Evolutionary conservation across 1,140 invertebrate species (phyloP), one percentile per base, ranked within the genome.

Genomic region (Mactra quadrangularis): DNA sequence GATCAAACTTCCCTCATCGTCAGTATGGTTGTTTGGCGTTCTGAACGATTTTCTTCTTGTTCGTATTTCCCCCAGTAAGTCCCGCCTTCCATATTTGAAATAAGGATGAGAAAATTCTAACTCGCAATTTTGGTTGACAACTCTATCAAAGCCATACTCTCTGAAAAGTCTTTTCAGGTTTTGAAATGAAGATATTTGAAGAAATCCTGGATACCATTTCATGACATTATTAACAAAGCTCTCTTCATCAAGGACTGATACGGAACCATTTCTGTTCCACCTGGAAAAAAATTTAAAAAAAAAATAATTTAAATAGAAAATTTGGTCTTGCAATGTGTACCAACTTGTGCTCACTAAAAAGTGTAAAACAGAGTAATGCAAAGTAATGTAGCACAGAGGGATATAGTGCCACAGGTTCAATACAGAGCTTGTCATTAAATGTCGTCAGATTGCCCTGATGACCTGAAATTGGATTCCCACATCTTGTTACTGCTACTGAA

Each of bases 61-160:
- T 74, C 79, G 85, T 4, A 87, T 85, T 19, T 85, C 55, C n/a
- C 38, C 1, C n/a, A 87, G 25, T 17, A 77, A 33, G 13, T 85
- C 76, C 31, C 70, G 53, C 1, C 75, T 55, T 31, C 62, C 77
- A 35, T 33, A 74, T 1, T 59, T 25, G 25, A 87, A 79, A n/a
- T 22, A 64, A 25, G 83, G 78, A 70, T 87, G 86, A 15, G 72
- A 79, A 57, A 74, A 87, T 45, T 85, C 68, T 13, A 83, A 66
- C 9, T 47, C 17, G 15, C 68, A 60, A 13, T 82, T 70, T 31
- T 74, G 41, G 50, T 85, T 85, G 3, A 82, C 57, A 25, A 38
- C 38, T 74, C 86, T 75, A 22, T 83, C 81, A 52, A 87, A 87
- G 3, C 81, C 85, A 70, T 87, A 87, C 55, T 87, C 86, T 22